Evolutionary conservation across 2,113 vertebrate genomes (phyloP).

Genomic region (Oplegnathus fasciatus): DNA sequence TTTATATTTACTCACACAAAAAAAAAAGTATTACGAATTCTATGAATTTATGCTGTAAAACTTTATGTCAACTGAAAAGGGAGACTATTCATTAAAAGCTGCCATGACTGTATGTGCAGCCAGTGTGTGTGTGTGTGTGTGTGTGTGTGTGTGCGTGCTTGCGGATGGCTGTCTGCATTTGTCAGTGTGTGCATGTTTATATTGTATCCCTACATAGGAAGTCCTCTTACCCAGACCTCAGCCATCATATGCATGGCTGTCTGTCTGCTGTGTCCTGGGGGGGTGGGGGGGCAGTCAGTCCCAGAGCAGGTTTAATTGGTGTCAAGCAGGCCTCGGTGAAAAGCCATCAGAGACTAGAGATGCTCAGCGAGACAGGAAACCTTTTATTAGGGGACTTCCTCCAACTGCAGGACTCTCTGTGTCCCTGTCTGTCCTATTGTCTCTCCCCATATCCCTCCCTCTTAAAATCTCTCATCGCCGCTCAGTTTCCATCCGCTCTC

Average conservation of each 20-base stretch:
- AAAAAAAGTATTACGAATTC: not conserved
- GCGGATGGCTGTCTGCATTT: constrained; percentile 8
- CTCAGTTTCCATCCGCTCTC: constrained; percentile 66
- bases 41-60: not conserved
- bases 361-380: constrained; percentile 87
- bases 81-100: constrained; percentile 2
- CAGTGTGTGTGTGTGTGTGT: not conserved
- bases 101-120: not conserved
- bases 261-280: constrained; percentile 57
- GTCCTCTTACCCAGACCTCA: constrained; percentile 43
- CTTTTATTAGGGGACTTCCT: constrained; percentile 87
- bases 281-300: constrained; percentile 52
- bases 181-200: constrained; percentile 43
- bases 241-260: constrained; percentile 57
- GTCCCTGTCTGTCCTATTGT: constrained; percentile 77
- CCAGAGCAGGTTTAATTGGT: constrained; percentile 85
- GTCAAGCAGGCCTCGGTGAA: constrained; percentile 86
- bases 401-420: constrained; percentile 61
- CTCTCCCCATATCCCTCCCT: constrained; percentile 64
- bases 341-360: constrained; percentile 78
- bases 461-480: constrained; percentile 72
- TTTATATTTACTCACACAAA: not conserved
- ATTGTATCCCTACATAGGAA: constrained; percentile 58
- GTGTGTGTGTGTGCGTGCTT: not conserved
- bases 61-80: not conserved